Percentiles rank a stretch among this genome's conserved stretches.
These are phyloP conservation scores for Nettapus auritus DNA, from an alignment of 2,113 vertebrate genomes.

Conservation along the genomic window DNA sequence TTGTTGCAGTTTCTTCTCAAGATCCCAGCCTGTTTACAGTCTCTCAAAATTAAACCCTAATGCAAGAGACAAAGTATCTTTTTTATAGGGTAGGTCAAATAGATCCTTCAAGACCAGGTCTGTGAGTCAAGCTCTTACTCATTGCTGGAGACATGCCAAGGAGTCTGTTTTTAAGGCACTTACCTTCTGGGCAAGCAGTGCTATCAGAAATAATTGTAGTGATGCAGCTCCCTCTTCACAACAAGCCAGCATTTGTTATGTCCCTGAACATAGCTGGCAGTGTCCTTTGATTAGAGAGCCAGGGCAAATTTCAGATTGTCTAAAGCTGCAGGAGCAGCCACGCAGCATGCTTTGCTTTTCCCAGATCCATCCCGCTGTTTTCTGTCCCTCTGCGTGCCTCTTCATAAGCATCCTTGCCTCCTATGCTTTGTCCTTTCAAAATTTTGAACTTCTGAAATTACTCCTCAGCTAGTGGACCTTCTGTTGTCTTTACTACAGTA, in stretches of 20 bases:
- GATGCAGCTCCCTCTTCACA: background rate
- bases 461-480: background rate
- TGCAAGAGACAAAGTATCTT: background rate
- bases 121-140: background rate
- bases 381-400: background rate
- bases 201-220: constrained; percentile 16
- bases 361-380: background rate
- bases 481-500: background rate
- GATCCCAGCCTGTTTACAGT: background rate
- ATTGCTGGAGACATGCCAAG: background rate
- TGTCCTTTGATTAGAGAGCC: background rate
- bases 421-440: background rate
- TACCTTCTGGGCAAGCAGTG: background rate
- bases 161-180: background rate
- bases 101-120: background rate
- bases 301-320: constrained; percentile 2
- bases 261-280: background rate
- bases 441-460: background rate
- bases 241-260: background rate
- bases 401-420: background rate
- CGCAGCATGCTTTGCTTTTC: background rate
- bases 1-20: background rate
- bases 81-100: background rate
- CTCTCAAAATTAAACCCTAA: background rate
- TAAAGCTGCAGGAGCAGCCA: background rate